Evolutionary conservation across 2,888 invertebrate species (phyloP), one percentile per base, ranked within the genome.

Genomic region (Bruchidius siliquastri): DNA sequence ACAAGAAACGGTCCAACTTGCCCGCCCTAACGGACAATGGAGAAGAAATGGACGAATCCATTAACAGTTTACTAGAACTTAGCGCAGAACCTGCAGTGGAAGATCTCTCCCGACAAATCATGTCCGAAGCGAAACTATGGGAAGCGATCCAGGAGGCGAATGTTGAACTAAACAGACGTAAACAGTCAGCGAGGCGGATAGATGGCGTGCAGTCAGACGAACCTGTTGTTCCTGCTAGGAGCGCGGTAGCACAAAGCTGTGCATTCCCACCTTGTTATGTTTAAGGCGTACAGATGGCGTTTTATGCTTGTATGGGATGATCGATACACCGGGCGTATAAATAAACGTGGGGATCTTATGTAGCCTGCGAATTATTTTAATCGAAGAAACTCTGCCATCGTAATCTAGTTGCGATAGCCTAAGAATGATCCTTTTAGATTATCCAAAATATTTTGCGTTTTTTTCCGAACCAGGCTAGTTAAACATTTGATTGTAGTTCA

Each of bases 121-220:
- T 94, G 84, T 93, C 93, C 0, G 93, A 94, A 86, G 94, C 94
- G 0, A 92, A 92, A 79, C 87, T 92, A 21, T 94, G 93, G 91
- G 94, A 94, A 82, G 93, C 94, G 2, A 92, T 94, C 21, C 94
- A 94, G 81, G 93, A 93, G 81, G 93, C 93, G 0, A 92, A 92
- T 83, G 89, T 90, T 18, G 93, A 93, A 83, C 88, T 93, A 74
- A 88, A 90, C 32, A 87, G 91, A 75, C 88, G 91, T 77, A 91
- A 91, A 83, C 90, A 89, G 78, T 18, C 32, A 21, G 18, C 13
- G 10, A 67, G 67, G 71, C 70, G 73, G 32, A 68, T 75, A 66
- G 88, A 88, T 75, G 88, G 79, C 73, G 74, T 87, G 26, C 81
- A 81, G 73, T 80, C 81, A 68, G 82, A 81, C 74, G 81, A 77